These are phyloP conservation scores for Alethe castanea DNA, from an alignment of 2,113 vertebrate species.

Conservation along the genomic window DNA sequence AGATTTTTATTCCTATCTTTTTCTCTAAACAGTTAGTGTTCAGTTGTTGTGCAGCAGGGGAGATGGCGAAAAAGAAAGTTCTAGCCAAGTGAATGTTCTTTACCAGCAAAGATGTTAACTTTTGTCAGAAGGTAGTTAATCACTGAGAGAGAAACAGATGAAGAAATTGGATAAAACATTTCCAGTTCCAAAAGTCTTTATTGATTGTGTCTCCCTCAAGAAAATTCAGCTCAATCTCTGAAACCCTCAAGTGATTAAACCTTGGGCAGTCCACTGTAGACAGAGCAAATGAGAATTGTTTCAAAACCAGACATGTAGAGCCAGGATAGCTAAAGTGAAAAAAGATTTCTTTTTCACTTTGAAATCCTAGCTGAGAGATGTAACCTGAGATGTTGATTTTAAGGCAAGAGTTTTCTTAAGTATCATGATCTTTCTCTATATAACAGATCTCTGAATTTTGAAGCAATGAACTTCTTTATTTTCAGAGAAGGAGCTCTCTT, in stretches of 20 bases:
- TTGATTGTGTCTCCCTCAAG: slow-evolving; percentile 59
- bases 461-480: background rate
- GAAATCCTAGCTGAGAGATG: background rate
- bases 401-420: background rate
- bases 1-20: slow-evolving; percentile 40
- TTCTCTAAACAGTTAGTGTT: background rate
- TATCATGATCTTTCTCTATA: background rate
- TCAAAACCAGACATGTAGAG: slow-evolving; percentile 32
- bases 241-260: slow-evolving; percentile 52
- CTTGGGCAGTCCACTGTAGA: slow-evolving; percentile 25
- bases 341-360: slow-evolving; percentile 1
- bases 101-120: slow-evolving; percentile 32
- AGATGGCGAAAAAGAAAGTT: slow-evolving; percentile 9
- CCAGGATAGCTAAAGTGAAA: background rate
- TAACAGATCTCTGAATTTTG: background rate
- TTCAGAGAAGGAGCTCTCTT: background rate
- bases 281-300: slow-evolving; percentile 55
- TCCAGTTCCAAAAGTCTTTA: slow-evolving; percentile 55
- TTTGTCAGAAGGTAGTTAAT: slow-evolving; percentile 56
- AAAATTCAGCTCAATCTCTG: slow-evolving; percentile 49
- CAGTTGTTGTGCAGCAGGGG: background rate
- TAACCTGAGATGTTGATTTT: slow-evolving; percentile 5
- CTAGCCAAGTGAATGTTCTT: slow-evolving; percentile 26
- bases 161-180: slow-evolving; percentile 63
- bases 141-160: slow-evolving; percentile 33